phyloP scores from a whole-genome alignment of 2,113 vertebrate species.

The Tonatia bakeri region DNA sequence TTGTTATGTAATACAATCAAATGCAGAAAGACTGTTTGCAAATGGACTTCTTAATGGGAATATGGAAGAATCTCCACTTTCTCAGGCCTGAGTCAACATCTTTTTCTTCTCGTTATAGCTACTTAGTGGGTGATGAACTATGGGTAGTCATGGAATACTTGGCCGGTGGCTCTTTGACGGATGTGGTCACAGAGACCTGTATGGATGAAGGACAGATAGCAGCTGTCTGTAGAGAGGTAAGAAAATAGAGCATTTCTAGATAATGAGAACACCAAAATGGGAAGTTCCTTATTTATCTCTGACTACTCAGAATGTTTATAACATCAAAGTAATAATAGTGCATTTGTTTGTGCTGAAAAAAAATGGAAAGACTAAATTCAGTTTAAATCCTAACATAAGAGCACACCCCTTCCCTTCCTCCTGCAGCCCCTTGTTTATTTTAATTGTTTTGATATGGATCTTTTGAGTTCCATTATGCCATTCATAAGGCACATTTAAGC shows the following conservation, averaged over 20 bases:
- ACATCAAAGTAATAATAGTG: neutral
- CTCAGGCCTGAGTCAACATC: neutral
- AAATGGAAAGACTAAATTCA: neutral
- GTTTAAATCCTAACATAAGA: neutral
- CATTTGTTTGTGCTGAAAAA: constrained; percentile 14
- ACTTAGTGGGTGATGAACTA: constrained; percentile 97
- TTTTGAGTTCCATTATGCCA: neutral
- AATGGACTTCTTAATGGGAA: neutral
- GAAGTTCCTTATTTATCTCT: neutral
- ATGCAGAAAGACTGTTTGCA: neutral
- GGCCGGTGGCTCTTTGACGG: constrained; percentile 96
- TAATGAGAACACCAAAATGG: neutral
- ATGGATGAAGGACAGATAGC: constrained; percentile 99
- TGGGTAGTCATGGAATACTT: constrained; percentile 99
- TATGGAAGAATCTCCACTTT: neutral
- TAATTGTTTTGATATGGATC: neutral
- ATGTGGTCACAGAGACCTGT: constrained; percentile 98
- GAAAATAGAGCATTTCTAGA: constrained; percentile 26
- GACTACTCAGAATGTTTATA: neutral
- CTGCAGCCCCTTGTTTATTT: neutral
- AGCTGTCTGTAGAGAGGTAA: constrained; percentile 98
- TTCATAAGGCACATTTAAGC: neutral
- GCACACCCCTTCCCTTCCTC: neutral
- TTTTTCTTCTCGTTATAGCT: constrained; percentile 81
- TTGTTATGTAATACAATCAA: neutral